Percentiles rank a stretch among this genome's conserved stretches.
These are phyloP conservation scores for Rhynchotus rufescens DNA, from an alignment of 2,797 vertebrate genomes.

Conservation along the genomic window DNA sequence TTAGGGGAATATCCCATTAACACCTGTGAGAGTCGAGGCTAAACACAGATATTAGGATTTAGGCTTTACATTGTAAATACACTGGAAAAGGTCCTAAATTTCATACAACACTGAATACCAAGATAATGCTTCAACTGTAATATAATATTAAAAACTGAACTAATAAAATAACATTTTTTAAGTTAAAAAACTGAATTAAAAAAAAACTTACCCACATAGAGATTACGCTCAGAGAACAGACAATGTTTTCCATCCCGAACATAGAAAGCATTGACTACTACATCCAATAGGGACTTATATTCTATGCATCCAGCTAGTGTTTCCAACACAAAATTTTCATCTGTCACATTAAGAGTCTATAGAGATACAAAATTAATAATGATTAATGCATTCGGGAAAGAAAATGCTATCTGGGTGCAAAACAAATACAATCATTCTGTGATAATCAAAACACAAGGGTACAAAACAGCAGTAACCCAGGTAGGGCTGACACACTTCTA, in stretches of 20 bases:
- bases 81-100: neutral
- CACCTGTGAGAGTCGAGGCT: neutral
- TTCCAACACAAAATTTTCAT: slow-evolving; percentile 83
- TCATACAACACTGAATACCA: neutral
- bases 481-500: neutral
- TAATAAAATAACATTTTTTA: neutral
- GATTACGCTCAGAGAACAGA: slow-evolving; percentile 79
- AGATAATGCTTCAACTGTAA: neutral
- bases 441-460: neutral
- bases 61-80: neutral
- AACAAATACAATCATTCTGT: neutral
- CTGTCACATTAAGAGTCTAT: slow-evolving; percentile 75
- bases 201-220: slow-evolving; percentile 84
- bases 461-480: neutral
- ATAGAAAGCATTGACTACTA: slow-evolving; percentile 88
- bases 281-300: slow-evolving; percentile 83
- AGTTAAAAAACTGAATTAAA: neutral
- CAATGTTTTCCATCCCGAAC: slow-evolving; percentile 76
- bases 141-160: neutral
- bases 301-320: slow-evolving; percentile 87
- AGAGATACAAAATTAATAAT: slow-evolving; percentile 27
- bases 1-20: neutral
- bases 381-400: neutral
- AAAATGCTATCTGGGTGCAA: neutral
- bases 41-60: neutral